Percentiles rank a stretch among this genome's conserved stretches.
Evolutionary conservation across 2,888 invertebrate genomes (phyloP).

Genomic region (Drosophila hamatofila): DNA sequence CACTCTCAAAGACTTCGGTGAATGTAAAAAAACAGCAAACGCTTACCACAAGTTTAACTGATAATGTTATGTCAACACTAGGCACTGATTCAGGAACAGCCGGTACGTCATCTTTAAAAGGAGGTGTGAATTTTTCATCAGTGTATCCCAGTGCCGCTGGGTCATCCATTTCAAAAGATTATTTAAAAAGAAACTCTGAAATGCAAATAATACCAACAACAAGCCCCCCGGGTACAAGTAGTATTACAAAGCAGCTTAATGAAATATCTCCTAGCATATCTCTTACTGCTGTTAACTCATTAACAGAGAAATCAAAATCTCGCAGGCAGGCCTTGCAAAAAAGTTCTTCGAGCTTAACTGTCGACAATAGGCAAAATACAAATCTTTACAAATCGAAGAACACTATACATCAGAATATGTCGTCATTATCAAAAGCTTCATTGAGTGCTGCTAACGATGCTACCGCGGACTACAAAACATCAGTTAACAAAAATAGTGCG

Average conservation of each 20-base stretch:
- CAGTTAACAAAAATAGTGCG: not conserved
- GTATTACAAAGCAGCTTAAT: conserved; percentile 77
- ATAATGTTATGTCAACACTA: conserved; percentile 26
- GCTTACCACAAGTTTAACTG: conserved; percentile 24
- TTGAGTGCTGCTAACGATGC: conserved; percentile 10
- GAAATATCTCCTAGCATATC: conserved; percentile 82
- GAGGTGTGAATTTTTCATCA: conserved; percentile 29
- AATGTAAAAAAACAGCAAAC: conserved; percentile 6
- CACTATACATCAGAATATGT: not conserved
- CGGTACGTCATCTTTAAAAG: not conserved
- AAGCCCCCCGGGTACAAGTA: conserved; percentile 75
- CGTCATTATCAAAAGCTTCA: conserved; percentile 5
- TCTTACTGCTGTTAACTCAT: conserved; percentile 71
- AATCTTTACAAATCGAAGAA: conserved; percentile 35
- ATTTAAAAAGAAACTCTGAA: conserved; percentile 61
- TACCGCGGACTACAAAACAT: not conserved
- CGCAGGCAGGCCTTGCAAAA: conserved; percentile 26
- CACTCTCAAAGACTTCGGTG: conserved; percentile 13
- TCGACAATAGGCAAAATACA: conserved; percentile 5
- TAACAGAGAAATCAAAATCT: conserved; percentile 34
- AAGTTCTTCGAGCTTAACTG: not conserved
- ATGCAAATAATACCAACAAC: conserved; percentile 83
- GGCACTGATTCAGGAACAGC: not conserved
- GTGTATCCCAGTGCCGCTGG: conserved; percentile 21
- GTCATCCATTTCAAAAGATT: conserved; percentile 44